phyloP scores from a whole-genome alignment of 2,113 vertebrate genomes.

The Synodontis membranacea region DNA sequence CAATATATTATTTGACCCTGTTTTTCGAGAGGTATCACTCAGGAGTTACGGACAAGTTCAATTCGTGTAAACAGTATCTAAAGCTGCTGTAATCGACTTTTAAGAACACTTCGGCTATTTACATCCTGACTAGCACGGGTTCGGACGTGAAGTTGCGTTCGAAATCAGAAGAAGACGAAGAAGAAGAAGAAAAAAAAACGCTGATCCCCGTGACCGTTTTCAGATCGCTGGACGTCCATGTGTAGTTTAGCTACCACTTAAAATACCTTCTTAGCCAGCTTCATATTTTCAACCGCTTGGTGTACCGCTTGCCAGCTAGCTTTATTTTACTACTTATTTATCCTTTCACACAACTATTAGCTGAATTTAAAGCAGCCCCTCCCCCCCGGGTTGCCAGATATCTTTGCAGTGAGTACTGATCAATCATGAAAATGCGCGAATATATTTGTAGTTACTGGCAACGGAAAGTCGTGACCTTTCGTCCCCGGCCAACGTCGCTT shows the following conservation, averaged over 20 bases:
- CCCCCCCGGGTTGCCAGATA: background rate
- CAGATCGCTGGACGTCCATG: background rate
- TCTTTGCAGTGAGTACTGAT: background rate
- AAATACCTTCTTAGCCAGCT: background rate
- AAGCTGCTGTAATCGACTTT: slow-evolving; percentile 22
- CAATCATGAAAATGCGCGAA: background rate
- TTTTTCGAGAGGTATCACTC: slow-evolving; percentile 33
- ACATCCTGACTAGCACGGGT: background rate
- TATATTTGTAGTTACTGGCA: background rate
- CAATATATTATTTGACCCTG: slow-evolving; percentile 40
- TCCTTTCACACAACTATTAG: background rate
- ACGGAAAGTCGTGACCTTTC: background rate
- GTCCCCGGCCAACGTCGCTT: background rate
- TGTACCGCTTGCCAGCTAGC: background rate
- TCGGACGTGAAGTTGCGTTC: background rate
- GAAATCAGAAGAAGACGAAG: background rate
- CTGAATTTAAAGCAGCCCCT: background rate
- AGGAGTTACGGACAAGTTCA: background rate
- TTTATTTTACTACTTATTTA: background rate
- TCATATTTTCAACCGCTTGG: background rate
- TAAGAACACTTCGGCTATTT: slow-evolving; percentile 19
- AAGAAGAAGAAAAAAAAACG: background rate
- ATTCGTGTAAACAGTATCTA: slow-evolving; percentile 16
- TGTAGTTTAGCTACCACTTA: background rate
- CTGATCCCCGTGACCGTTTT: background rate